A percentile compares a stretch with the other conserved stretches of the same genome.
Conservation (phyloP, 2,797 vertebrate species). For the Phyllotis vaccarum region DNA sequence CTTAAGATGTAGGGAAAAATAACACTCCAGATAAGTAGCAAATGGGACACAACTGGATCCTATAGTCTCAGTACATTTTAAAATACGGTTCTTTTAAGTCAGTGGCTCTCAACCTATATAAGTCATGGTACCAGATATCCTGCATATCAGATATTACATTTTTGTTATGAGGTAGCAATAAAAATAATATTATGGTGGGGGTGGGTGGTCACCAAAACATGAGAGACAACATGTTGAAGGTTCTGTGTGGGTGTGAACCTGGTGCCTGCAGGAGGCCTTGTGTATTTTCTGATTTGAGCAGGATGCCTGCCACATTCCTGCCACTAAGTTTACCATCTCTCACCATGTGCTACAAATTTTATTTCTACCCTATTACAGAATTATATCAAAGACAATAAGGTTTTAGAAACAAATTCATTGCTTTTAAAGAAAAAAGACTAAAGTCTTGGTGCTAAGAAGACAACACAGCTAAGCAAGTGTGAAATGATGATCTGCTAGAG, state of each 20-base stretch:
- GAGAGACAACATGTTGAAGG: neutral
- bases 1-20: neutral
- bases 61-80: neutral
- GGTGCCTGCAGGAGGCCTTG: neutral
- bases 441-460: constrained; percentile 1
- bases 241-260: neutral
- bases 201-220: neutral
- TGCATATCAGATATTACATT: neutral
- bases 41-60: neutral
- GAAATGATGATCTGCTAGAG: constrained; percentile 5
- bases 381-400: neutral
- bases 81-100: neutral
- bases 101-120: neutral
- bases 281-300: neutral
- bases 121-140: too few relatives aligned
- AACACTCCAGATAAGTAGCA: neutral
- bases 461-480: neutral
- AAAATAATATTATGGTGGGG: neutral
- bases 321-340: neutral
- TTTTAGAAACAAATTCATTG: neutral
- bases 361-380: neutral
- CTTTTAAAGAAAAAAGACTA: constrained; percentile 47
- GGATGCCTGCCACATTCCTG: neutral
- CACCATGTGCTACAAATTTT: neutral
- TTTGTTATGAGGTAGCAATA: neutral